phyloP scores from a whole-genome alignment of 2,888 invertebrate species.

The Troides oblongomaculatus region DNA sequence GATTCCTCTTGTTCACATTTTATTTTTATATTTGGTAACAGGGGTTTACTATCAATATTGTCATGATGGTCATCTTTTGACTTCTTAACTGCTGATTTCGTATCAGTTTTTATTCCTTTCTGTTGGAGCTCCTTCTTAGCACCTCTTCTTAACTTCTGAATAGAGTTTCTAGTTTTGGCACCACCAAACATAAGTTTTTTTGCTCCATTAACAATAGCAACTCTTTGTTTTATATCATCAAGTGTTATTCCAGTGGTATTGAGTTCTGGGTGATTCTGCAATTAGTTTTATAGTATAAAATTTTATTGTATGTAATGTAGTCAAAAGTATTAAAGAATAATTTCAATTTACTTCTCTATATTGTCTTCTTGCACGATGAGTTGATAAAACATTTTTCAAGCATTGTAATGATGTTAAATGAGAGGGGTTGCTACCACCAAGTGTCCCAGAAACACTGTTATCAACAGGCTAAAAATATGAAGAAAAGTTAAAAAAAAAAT shows the following conservation, averaged over 20 bases:
- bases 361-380: slow-evolving; percentile 85
- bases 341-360: slow-evolving; percentile 81
- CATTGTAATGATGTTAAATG: slow-evolving; percentile 80
- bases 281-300: slow-evolving; percentile 32
- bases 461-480: slow-evolving; percentile 56
- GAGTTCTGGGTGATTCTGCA: slow-evolving; percentile 86
- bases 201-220: slow-evolving; percentile 71
- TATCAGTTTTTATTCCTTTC: slow-evolving; percentile 48
- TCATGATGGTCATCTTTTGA: slow-evolving; percentile 62
- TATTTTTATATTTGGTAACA: slow-evolving; percentile 67
- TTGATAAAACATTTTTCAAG: slow-evolving; percentile 84
- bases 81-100: slow-evolving; percentile 50
- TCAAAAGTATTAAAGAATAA: background rate
- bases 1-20: slow-evolving; percentile 69
- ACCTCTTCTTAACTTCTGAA: slow-evolving; percentile 58
- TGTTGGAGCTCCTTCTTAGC: slow-evolving; percentile 57
- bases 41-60: slow-evolving; percentile 53
- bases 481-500: background rate
- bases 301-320: slow-evolving; percentile 18
- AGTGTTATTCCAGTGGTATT: slow-evolving; percentile 88
- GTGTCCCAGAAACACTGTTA: slow-evolving; percentile 62
- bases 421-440: slow-evolving; percentile 58
- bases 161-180: slow-evolving; percentile 54
- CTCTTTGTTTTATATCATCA: slow-evolving; percentile 80
- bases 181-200: slow-evolving; percentile 74